Evolutionary conservation across 2,113 vertebrate genomes (phyloP).

Genomic region (Cariama cristata): DNA sequence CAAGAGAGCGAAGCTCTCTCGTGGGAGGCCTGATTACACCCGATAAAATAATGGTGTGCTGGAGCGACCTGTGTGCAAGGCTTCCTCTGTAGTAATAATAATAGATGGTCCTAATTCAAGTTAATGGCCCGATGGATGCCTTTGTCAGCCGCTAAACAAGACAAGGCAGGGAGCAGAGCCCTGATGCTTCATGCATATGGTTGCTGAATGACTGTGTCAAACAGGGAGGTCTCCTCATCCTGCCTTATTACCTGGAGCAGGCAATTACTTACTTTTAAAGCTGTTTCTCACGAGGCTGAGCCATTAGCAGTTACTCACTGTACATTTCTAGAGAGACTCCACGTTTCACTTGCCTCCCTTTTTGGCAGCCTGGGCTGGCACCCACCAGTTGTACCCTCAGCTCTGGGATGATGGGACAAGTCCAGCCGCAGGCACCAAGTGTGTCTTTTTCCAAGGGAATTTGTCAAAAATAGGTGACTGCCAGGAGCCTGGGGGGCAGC

Average conservation of each 20-base stretch:
- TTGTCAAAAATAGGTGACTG: not conserved
- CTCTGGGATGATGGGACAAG: not conserved
- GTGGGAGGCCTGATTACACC: not conserved
- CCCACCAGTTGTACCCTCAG: not conserved
- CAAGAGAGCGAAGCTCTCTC: not conserved
- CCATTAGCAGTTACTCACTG: not conserved
- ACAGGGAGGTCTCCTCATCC: not conserved
- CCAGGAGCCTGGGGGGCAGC: not conserved
- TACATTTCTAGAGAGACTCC: not conserved
- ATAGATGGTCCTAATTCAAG: not conserved
- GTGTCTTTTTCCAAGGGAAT: not conserved
- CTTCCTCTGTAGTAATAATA: not conserved
- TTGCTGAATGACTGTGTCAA: not conserved
- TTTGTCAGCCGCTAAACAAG: not conserved
- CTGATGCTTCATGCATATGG: not conserved
- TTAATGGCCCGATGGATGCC: not conserved
- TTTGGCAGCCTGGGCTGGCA: not conserved
- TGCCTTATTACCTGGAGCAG: not conserved
- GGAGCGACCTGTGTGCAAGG: not conserved
- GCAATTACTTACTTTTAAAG: not conserved
- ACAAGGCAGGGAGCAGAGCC: not conserved
- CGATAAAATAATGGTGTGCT: not conserved
- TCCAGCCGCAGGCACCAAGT: not conserved
- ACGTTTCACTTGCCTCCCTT: not conserved
- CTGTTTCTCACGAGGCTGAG: not conserved